Conservation (phyloP, 2,797 vertebrate genomes). For the Orientallactaga sibirica region DNA sequence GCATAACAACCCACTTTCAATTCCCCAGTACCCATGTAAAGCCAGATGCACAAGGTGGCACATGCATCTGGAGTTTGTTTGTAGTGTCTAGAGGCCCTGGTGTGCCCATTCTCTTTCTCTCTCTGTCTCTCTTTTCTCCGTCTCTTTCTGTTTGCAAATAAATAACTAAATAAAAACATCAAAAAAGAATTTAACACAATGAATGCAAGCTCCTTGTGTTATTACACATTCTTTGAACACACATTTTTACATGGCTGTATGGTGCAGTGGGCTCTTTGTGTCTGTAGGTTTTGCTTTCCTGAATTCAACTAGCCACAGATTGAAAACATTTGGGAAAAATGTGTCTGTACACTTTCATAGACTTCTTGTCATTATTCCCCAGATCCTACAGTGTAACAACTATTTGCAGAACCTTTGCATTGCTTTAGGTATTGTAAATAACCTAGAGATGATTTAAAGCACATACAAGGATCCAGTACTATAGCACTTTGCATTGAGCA, state of each 20-base stretch:
- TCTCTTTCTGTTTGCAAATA: too few relatives aligned
- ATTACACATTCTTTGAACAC: neutral
- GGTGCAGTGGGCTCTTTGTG: neutral
- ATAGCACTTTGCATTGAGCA: neutral
- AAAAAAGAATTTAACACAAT: neutral
- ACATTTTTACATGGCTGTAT: neutral
- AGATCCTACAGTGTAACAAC: neutral
- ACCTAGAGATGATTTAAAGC: conserved; percentile 3
- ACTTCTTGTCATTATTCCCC: neutral
- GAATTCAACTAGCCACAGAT: neutral
- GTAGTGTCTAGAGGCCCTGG: too few relatives aligned
- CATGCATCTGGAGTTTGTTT: too few relatives aligned
- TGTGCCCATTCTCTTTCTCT: too few relatives aligned
- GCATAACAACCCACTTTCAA: too few relatives aligned
- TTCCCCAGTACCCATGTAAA: too few relatives aligned
- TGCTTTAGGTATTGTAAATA: neutral
- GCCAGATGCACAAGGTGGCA: too few relatives aligned
- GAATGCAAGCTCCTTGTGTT: neutral
- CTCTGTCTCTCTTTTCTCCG: too few relatives aligned
- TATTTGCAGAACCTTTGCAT: neutral
- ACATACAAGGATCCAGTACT: neutral
- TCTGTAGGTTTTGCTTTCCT: neutral
- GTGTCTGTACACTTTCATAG: neutral
- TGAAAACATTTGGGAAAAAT: neutral
- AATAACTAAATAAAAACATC: too few relatives aligned